Percentiles rank a stretch among this genome's conserved stretches.
Conservation (phyloP, 2,113 vertebrate species). For the Oreochromis tanganicae region DNA sequence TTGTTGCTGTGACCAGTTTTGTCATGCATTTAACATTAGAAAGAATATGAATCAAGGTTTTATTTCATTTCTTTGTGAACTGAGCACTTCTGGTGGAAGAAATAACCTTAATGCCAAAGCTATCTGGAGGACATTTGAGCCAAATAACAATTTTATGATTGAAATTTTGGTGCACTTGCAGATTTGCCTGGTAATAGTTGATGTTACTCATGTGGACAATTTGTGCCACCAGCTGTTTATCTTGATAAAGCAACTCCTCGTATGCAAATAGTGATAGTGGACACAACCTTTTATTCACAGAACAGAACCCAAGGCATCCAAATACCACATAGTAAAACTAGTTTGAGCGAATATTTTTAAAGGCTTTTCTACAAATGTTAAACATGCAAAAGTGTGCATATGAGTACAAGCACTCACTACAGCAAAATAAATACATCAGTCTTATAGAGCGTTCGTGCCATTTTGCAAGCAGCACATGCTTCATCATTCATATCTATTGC, state of each 20-base stretch:
- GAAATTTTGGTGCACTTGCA: not conserved
- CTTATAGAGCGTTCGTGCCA: constrained; percentile 3
- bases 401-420: not conserved
- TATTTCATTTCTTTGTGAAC: not conserved
- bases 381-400: not conserved
- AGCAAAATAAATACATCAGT: not conserved
- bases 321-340: not conserved
- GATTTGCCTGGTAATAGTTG: not conserved
- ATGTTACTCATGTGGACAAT: not conserved
- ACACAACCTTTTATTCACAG: not conserved
- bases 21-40: not conserved
- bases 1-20: not conserved
- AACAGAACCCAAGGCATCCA: not conserved
- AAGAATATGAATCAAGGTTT: not conserved
- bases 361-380: not conserved
- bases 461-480: constrained; percentile 1
- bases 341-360: rapidly evolving
- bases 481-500: constrained; percentile 41
- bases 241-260: not conserved
- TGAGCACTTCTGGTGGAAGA: not conserved
- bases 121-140: not conserved
- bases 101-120: not conserved
- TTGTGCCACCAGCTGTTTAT: not conserved
- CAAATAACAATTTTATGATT: not conserved
- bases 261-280: not conserved